Base-by-base conservation (phyloP, 2,888 invertebrate genomes). In the Drosophila kuntzei region DNA sequence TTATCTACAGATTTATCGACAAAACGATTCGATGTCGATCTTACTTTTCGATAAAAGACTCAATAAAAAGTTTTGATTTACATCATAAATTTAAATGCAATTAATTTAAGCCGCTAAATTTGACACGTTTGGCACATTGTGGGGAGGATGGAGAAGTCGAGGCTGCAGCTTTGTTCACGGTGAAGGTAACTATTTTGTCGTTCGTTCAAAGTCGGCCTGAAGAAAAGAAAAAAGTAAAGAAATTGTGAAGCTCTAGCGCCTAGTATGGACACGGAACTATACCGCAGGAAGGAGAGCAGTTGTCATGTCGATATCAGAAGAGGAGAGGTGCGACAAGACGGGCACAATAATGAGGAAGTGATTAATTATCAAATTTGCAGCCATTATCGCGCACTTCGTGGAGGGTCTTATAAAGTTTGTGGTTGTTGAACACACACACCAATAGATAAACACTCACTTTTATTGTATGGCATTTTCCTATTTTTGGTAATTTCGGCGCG, bases 341-440 rank as follows among this genome's bases (percentile, higher is more conserved):
- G n/a, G 69, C 71, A 68, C 64, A 51, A 73, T 69, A 71, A 75
- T 72, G 72, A 76, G 79, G 81, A 89, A 83, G 85, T 88, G 87
- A 88, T 88, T 89, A 89, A 88, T 89, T 85, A 85, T 87, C 89
- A 87, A 87, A 88, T 77, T 87, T 83, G 85, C 79, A 80, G 79
- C 79, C 84, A 85, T 74, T 82, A 36, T 36, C 36, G 36, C n/a
- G n/a, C n/a, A 14, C 14, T 12, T 34, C 34, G 14, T 36, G 14
- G 36, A 36, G 36, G 2, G 14, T 16, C 36, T 36, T 16, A 16
- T 16, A 16, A 16, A 37, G 36, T 16, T 16, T 37, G 16, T 16
- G 16, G 36, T 8, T 16, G 36, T 16, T 9, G 5, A 36, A 18
- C 11, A 18, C 37, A 39, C 9, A 3, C 3, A 37, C 37, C n/a